These are phyloP conservation scores for Tinamus major DNA, from an alignment of 2,797 vertebrate species.

Conservation along the genomic window DNA sequence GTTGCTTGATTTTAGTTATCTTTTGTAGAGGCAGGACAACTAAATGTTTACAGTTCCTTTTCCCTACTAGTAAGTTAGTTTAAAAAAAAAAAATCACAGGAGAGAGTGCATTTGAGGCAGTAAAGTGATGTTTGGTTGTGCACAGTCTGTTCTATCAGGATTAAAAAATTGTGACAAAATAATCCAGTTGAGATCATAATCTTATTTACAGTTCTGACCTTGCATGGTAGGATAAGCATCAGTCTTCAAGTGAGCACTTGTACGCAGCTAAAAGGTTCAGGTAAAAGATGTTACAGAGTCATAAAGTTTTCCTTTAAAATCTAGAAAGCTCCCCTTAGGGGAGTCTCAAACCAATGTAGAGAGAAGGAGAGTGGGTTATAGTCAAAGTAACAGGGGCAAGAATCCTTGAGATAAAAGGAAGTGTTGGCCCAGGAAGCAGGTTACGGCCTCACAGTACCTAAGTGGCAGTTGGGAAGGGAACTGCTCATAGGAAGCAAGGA, in stretches of 20 bases:
- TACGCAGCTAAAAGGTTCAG: neutral
- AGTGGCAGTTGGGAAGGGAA: neutral
- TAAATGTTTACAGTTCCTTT: neutral
- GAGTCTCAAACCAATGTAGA: neutral
- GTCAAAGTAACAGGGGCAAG: neutral
- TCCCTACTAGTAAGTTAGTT: neutral
- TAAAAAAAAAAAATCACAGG: neutral
- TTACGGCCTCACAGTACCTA: neutral
- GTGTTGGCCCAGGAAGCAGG: neutral
- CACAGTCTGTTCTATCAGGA: neutral
- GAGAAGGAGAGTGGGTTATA: neutral
- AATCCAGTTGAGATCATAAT: slow-evolving; percentile 49
- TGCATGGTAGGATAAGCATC: neutral
- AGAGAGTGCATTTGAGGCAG: neutral
- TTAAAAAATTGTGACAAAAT: neutral
- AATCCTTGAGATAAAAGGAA: neutral
- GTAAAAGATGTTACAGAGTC: neutral
- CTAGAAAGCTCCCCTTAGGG: neutral
- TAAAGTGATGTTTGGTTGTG: neutral
- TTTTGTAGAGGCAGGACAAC: neutral
- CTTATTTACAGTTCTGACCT: slow-evolving; percentile 28
- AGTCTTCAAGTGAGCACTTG: neutral
- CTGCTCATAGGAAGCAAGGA: neutral
- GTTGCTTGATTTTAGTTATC: neutral
- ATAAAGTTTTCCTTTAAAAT: neutral